A percentile compares a stretch with the other conserved stretches of the same genome.
These are phyloP conservation scores for Rhineura floridana DNA, from an alignment of 2,113 vertebrate genomes.

Conservation along the genomic window DNA sequence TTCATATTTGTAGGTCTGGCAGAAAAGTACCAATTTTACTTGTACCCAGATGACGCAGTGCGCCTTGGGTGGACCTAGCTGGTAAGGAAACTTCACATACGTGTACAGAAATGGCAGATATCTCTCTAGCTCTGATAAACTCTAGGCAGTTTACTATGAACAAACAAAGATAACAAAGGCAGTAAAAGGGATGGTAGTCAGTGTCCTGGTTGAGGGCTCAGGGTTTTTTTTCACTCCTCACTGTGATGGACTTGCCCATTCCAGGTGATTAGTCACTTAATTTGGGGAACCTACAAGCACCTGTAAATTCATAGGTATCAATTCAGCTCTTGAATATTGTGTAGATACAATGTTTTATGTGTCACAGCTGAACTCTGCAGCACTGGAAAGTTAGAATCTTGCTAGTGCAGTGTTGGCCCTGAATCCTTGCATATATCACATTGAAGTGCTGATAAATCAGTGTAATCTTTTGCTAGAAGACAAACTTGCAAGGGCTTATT, in stretches of 20 bases:
- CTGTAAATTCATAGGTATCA: neutral
- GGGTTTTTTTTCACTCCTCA: neutral
- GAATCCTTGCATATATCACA: neutral
- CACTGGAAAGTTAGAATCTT: constrained; percentile 29
- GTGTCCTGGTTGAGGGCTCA: neutral
- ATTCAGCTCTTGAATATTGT: neutral
- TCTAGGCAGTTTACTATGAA: neutral
- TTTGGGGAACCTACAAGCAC: neutral
- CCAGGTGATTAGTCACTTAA: neutral
- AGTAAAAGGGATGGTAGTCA: neutral
- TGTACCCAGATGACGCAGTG: neutral
- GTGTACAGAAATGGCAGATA: neutral
- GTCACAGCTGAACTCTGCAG: neutral
- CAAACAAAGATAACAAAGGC: neutral
- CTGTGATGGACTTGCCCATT: neutral
- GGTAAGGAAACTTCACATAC: neutral
- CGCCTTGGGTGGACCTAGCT: neutral
- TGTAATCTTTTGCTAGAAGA: neutral
- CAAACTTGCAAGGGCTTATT: neutral
- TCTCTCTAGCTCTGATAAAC: neutral
- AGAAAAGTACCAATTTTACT: neutral
- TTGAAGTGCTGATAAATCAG: neutral
- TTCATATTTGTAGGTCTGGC: neutral
- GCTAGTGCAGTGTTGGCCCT: neutral
- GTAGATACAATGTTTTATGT: neutral